phyloP scores from a whole-genome alignment of 2,888 invertebrate species.

The Muscina levida region DNA sequence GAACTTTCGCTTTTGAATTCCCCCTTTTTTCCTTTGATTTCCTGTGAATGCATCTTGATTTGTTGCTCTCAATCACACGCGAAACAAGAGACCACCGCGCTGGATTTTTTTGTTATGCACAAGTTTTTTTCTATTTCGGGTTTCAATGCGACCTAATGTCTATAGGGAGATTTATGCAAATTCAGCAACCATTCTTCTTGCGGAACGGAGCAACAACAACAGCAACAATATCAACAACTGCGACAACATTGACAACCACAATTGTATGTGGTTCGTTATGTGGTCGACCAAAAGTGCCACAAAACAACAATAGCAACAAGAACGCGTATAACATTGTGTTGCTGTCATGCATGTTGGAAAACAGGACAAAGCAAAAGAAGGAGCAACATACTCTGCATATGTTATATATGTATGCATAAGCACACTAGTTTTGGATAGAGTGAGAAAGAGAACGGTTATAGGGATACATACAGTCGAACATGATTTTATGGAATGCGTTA shows the following conservation, averaged over 20 bases:
- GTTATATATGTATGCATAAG: background rate
- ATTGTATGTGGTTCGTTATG: conserved; percentile 55
- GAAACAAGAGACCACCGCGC: background rate
- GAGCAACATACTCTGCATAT: background rate
- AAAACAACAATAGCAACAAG: conserved; percentile 59
- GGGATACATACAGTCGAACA: too few relatives aligned
- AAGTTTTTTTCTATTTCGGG: conserved; percentile 10
- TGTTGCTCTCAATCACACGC: background rate
- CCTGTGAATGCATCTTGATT: background rate
- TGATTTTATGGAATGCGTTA: too few relatives aligned
- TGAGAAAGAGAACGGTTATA: too few relatives aligned
- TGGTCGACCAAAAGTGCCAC: conserved; percentile 60
- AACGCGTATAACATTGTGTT: conserved; percentile 28
- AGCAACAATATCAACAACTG: background rate
- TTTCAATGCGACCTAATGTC: conserved; percentile 45
- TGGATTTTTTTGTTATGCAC: background rate
- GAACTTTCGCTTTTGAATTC: too few relatives aligned
- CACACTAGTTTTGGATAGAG: too few relatives aligned
- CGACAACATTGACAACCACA: conserved; percentile 40
- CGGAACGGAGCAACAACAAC: conserved; percentile 5
- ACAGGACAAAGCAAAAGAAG: too few relatives aligned
- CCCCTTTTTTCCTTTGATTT: too few relatives aligned
- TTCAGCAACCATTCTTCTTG: conserved; percentile 48
- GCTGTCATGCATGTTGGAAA: conserved; percentile 28
- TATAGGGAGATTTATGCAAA: conserved; percentile 57